phyloP scores from a whole-genome alignment of 2,797 vertebrate species.

The Otolemur crassicaudatus region DNA sequence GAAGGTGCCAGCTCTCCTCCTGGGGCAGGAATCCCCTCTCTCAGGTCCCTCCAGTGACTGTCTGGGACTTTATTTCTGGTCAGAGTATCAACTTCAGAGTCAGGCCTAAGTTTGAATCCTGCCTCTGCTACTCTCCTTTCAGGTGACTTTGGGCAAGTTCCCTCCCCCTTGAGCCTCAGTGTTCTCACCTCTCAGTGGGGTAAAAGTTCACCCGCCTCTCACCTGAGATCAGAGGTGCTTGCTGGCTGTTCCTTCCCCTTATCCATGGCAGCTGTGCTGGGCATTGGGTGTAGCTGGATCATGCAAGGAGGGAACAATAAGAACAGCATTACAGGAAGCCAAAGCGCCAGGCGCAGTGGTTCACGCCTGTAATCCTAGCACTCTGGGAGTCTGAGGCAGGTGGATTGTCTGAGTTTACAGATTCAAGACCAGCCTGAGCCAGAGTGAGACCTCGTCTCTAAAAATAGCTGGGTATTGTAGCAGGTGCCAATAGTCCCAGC shows the following conservation, averaged over 20 bases:
- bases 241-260: neutral
- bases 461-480: too few relatives aligned
- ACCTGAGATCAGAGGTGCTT: neutral
- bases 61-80: neutral
- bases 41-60: neutral
- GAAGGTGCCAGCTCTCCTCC: neutral
- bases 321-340: neutral
- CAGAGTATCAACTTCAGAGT: neutral
- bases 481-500: too few relatives aligned
- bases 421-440: too few relatives aligned
- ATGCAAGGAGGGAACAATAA: neutral
- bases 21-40: neutral
- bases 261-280: neutral
- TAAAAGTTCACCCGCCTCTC: neutral
- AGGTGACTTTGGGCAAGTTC: neutral
- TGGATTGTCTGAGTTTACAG: too few relatives aligned
- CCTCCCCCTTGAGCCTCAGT: neutral
- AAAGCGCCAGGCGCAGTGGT: neutral
- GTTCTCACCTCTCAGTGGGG: neutral
- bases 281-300: neutral
- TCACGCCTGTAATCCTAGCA: too few relatives aligned
- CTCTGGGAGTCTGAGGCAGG: too few relatives aligned
- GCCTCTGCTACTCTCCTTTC: neutral
- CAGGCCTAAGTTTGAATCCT: neutral
- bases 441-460: too few relatives aligned